Evolutionary conservation across 2,113 vertebrate species (phyloP).

Genomic region (Pluvianellus socialis): DNA sequence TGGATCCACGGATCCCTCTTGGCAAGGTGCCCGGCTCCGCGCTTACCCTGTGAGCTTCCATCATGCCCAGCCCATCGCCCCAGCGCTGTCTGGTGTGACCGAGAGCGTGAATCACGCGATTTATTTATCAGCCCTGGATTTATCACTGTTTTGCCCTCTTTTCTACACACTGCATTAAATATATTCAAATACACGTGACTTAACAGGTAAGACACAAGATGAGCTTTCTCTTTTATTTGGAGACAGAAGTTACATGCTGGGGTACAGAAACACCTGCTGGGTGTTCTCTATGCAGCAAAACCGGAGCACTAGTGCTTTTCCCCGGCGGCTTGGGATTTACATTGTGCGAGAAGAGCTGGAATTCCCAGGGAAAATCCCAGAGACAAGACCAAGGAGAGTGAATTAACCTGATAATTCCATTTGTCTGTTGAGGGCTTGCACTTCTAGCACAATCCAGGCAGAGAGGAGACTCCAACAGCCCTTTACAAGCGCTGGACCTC

Average conservation of each 20-base stretch:
- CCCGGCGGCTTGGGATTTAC: not conserved
- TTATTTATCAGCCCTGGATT: not conserved
- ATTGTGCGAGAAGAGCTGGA: not conserved
- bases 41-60: not conserved
- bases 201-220: not conserved
- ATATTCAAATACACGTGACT: not conserved
- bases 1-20: rapidly evolving
- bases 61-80: not conserved
- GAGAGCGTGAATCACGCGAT: not conserved
- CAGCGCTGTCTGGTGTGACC: rapidly evolving
- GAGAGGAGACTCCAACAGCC: not conserved
- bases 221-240: conserved; percentile 6
- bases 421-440: not conserved
- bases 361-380: not conserved
- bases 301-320: not conserved
- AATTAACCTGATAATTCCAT: not conserved
- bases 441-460: conserved; percentile 27
- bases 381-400: not conserved
- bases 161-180: not conserved
- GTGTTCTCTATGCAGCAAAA: not conserved
- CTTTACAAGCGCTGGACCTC: not conserved
- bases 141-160: not conserved
- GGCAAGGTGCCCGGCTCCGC: not conserved
- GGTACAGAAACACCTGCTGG: not conserved
- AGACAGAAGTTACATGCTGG: not conserved